These are phyloP conservation scores for Leptinotarsa juncta DNA, from an alignment of 2,888 invertebrate genomes.

Conservation along the genomic window DNA sequence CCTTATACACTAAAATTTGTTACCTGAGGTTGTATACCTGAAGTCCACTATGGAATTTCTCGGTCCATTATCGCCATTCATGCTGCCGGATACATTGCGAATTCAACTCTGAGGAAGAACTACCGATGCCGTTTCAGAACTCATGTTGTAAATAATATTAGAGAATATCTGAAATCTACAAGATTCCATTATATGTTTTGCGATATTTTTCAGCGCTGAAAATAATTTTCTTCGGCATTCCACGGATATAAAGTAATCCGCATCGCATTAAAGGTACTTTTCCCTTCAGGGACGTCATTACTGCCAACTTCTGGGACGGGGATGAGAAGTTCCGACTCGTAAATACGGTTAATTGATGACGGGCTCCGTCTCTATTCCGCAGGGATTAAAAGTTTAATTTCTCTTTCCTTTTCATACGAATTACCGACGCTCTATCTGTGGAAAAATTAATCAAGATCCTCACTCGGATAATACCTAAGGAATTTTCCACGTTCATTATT, in stretches of 20 bases:
- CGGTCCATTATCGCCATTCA: no score
- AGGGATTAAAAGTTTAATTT: constrained; percentile 12
- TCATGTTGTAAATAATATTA: no score
- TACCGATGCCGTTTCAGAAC: no score
- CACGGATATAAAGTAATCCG: not conserved
- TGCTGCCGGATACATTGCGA: no score
- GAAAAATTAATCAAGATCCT: constrained; percentile 10
- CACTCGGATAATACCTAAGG: not conserved
- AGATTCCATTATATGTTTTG: no score
- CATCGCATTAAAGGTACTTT: not conserved
- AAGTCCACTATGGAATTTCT: no score
- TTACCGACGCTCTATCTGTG: constrained; percentile 10
- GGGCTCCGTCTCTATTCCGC: constrained; percentile 8
- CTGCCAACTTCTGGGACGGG: not conserved
- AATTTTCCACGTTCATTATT: constrained; percentile 12
- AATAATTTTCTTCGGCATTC: not conserved
- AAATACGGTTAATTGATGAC: constrained; percentile 2
- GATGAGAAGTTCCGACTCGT: not conserved
- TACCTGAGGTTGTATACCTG: no score
- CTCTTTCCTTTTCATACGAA: not conserved
- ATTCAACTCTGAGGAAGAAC: no score
- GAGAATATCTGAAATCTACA: no score
- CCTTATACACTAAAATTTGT: no score
- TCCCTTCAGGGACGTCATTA: not conserved
- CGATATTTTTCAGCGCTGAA: no score